A percentile compares a stretch with the other conserved stretches of the same genome.
These are phyloP conservation scores for Grallaria varia DNA, from an alignment of 2,113 vertebrate genomes.

Conservation along the genomic window DNA sequence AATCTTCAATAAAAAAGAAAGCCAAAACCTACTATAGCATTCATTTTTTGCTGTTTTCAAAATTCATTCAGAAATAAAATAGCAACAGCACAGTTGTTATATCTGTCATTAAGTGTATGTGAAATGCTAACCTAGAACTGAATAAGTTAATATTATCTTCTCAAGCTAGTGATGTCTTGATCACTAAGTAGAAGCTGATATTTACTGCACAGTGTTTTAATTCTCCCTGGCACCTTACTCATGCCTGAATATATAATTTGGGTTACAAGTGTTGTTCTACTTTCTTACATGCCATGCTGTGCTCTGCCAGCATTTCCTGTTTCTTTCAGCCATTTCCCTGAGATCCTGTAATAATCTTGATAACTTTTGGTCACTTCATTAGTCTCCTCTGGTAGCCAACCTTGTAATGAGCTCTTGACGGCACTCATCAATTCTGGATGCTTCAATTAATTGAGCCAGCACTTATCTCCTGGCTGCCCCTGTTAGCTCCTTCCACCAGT, in stretches of 20 bases:
- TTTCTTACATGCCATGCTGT: background rate
- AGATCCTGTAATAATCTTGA: slow-evolving; percentile 48
- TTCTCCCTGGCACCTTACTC: background rate
- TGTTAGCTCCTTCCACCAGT: background rate
- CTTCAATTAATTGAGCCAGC: slow-evolving; percentile 52
- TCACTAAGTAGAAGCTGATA: background rate
- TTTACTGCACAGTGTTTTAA: background rate
- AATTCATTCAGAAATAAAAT: background rate
- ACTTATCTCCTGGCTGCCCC: slow-evolving; percentile 13
- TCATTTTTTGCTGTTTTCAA: background rate
- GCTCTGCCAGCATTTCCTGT: background rate
- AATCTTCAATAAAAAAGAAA: background rate
- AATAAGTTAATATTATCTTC: background rate
- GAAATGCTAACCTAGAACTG: background rate
- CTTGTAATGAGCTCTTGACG: slow-evolving; percentile 45
- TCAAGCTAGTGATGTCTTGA: background rate
- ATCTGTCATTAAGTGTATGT: background rate
- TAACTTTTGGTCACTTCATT: slow-evolving; percentile 47
- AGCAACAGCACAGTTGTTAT: background rate
- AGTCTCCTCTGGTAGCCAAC: background rate
- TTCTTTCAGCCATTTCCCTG: slow-evolving; percentile 19
- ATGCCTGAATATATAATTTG: background rate
- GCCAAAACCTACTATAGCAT: background rate
- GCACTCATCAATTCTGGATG: slow-evolving; percentile 50
- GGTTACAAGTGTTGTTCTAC: background rate